Base-by-base conservation (phyloP, 1,140 invertebrate species). In the Holotrichia oblita region DNA sequence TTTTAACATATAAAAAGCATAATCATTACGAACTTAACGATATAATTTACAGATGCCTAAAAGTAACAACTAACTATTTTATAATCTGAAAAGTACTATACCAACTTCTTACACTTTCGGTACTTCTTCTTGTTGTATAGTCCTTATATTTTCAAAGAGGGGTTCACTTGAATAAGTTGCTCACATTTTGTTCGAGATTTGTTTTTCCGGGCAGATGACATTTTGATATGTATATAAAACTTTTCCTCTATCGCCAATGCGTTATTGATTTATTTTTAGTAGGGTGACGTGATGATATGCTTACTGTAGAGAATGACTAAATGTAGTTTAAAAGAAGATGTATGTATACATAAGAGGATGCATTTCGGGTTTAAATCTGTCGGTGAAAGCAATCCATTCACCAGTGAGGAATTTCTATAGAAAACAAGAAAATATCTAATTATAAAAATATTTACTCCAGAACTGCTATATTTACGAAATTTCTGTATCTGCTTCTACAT, bases 141-240 rank as follows among this genome's bases (percentile, higher is more conserved):
- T 17, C 12, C 14, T 55, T 55, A n/a, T 55, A n/a, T 20, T 74
- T 20, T 41, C 40, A 74, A 34, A 42, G 34, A 69, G 61, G 22
- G 73, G 14, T 14, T 74, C 73, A 17, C 41, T 40, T 44, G 34
- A 44, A 40, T 14, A 74, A 74, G 10, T 6, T 40, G 17, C 17
- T 77, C 81, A 75, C 73, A 76, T 77, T 81, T 81, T 82, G 81
- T 80, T 76, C 41, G 75, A 80, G 83, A 83, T 83, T 83, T 83
- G 81, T 82, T 83, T 81, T 82, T 78, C 79, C 79, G 80, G 27
- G 12, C 79, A 82, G 82, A 83, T 83, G 83, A 83, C 82, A 81
- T 83, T 83, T 83, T 83, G 83, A 83, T 83, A 83, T 83, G 81
- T 77, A 78, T 79, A 78, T 77, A 83, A 79, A 79, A 82, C 82